Percentiles rank a stretch among this genome's conserved stretches.
phyloP scores from a whole-genome alignment of 2,888 invertebrate species.

The Sinohyriopsis cumingii region DNA sequence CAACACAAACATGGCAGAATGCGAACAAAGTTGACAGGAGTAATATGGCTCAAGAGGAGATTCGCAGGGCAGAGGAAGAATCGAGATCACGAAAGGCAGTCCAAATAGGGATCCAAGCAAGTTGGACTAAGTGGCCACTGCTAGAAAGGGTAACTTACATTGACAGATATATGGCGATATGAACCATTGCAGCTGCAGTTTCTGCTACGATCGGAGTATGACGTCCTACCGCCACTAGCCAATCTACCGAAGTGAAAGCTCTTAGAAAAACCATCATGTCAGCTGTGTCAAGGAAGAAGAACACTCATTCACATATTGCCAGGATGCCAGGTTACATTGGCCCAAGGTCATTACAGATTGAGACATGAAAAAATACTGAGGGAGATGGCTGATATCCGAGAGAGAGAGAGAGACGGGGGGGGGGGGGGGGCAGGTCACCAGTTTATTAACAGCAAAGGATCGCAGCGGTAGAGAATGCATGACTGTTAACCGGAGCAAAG shows the following conservation, averaged over 20 bases:
- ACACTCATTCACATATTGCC: too few relatives aligned
- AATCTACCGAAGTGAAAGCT: slow-evolving; percentile 6
- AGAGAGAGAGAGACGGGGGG: too few relatives aligned
- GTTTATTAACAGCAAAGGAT: too few relatives aligned
- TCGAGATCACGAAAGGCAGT: slow-evolving; percentile 7
- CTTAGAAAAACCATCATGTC: slow-evolving; percentile 2
- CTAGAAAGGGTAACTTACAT: slow-evolving; percentile 4
- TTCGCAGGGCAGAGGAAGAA: slow-evolving; percentile 12
- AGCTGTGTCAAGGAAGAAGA: neutral
- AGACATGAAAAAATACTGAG: too few relatives aligned
- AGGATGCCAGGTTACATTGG: too few relatives aligned
- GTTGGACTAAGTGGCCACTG: slow-evolving; percentile 9
- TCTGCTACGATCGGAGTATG: slow-evolving; percentile 10
- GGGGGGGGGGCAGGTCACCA: too few relatives aligned
- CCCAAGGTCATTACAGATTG: too few relatives aligned
- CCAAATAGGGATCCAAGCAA: slow-evolving; percentile 4
- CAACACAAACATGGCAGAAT: too few relatives aligned
- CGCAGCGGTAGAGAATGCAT: too few relatives aligned
- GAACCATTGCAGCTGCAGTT: slow-evolving; percentile 12
- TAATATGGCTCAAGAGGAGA: slow-evolving; percentile 5
- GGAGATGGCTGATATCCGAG: too few relatives aligned
- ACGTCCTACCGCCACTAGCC: slow-evolving; percentile 6
- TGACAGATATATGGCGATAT: slow-evolving; percentile 7
- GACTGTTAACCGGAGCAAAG: too few relatives aligned
- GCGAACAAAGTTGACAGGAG: too few relatives aligned